Evolutionary conservation across 2,888 invertebrate species (phyloP).

Genomic region (Lepidochitona cinerea): DNA sequence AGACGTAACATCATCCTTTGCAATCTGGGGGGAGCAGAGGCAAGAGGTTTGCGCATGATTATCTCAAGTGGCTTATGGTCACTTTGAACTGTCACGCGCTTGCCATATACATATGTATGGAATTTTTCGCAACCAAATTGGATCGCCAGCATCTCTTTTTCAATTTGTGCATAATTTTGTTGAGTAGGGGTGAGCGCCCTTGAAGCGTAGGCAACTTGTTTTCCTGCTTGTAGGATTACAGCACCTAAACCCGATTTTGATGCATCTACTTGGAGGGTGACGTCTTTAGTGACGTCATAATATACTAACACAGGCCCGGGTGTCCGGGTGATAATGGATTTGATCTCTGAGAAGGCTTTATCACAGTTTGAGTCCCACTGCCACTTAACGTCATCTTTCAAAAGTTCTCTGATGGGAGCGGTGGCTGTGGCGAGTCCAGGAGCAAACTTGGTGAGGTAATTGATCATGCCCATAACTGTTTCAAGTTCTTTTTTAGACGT

Average conservation of each 20-base stretch:
- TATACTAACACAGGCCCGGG: slow-evolving; percentile 6
- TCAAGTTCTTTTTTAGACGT: slow-evolving; percentile 12
- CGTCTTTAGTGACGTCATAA: slow-evolving; percentile 12
- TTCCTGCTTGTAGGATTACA: slow-evolving; percentile 14
- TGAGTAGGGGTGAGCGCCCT: slow-evolving; percentile 8
- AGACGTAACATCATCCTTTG: slow-evolving; percentile 13
- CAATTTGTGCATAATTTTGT: slow-evolving; percentile 18
- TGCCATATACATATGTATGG: slow-evolving; percentile 5
- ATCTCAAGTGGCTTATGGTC: slow-evolving; percentile 18
- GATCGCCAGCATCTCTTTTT: slow-evolving; percentile 15
- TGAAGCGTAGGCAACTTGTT: slow-evolving; percentile 13
- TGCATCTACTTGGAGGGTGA: slow-evolving; percentile 6
- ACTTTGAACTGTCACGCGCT: slow-evolving; percentile 7
- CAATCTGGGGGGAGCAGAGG: background rate
- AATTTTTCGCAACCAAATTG: background rate
- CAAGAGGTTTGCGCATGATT: slow-evolving; percentile 17
- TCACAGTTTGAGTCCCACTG: slow-evolving; percentile 6
- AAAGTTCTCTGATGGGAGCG: slow-evolving; percentile 3
- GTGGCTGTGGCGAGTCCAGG: slow-evolving; percentile 21
- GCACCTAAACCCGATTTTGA: slow-evolving; percentile 17
- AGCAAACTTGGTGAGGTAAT: slow-evolving; percentile 27
- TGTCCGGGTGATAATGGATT: background rate
- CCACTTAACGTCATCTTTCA: background rate
- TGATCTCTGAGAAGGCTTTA: slow-evolving; percentile 1
- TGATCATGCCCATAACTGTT: too few species aligned